Base-by-base conservation (phyloP, 1,140 invertebrate genomes). In the Holotrichia oblita region DNA sequence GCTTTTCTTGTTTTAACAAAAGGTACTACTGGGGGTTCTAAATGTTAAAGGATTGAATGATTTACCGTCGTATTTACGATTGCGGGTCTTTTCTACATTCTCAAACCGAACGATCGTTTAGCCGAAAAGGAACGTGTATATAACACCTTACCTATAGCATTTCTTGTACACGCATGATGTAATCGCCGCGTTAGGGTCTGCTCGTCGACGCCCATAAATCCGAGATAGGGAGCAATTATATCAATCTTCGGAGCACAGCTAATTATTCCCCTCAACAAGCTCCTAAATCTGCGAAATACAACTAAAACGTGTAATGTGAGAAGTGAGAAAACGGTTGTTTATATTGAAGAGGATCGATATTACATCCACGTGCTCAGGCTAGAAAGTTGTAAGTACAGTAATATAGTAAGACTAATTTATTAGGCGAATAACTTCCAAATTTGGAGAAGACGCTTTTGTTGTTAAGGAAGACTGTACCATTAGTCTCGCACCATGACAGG, bases 41-140 rank as follows among this genome's bases (percentile, higher is more conserved):
- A 55, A 55, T 17, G 48, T 55, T 14, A 6, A 6, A 17, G 48
- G 48, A 55, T 55, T 55, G 48, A 55, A 55, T 55, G 48, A 55
- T 55, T 55, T 55, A 55, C 48, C 48, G 48, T n/a, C 48, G 48
- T 55, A 55, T 55, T 55, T 55, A 55, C 48, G 48, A 55, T 34
- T 34, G 17, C n/a, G 17, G 48, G 14, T 55, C 48, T 17, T 55
- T 55, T 55, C 48, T n/a, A 17, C n/a, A 55, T 17, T 17, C 48
- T 55, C 17, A 12, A 17, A 17, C 10, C 6, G 17, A 55, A 55
- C 48, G 48, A 55, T 17, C 48, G 14, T 55, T 55, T 55, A 55
- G 6, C 48, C 6, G n/a, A 17, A 55, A 17, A 55, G 17, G 17
- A 17, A 17, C 17, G 17, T 55, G 42, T 44, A 55, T 55, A 55